Conservation (phyloP, 2,888 invertebrate genomes). For the Aleiodes alternator region DNA sequence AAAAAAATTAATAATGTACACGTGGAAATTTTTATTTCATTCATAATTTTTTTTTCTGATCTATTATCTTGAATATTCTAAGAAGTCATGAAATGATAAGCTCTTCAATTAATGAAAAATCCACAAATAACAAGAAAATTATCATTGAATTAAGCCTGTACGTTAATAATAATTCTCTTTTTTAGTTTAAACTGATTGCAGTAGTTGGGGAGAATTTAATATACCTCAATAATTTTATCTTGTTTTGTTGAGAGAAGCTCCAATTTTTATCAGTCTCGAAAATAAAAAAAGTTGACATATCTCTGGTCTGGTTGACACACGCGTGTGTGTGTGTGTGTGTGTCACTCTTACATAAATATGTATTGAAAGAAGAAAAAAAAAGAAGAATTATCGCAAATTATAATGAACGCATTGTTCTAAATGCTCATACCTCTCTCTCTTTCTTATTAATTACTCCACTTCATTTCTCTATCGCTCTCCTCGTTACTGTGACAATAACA, state of each 20-base stretch:
- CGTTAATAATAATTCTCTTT: too few species aligned
- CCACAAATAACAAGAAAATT: too few species aligned
- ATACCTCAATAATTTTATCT: conserved; percentile 29
- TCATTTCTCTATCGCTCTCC: neutral
- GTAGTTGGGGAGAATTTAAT: conserved; percentile 1
- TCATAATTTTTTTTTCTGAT: too few species aligned
- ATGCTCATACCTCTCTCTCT: neutral
- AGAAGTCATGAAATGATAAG: too few species aligned
- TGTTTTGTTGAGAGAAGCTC: conserved; percentile 21
- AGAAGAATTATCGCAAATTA: conserved; percentile 8
- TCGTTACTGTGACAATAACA: conserved; percentile 8
- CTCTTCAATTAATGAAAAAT: too few species aligned
- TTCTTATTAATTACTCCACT: too few species aligned
- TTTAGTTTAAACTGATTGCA: neutral
- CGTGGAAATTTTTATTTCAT: too few species aligned
- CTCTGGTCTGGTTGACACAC: conserved; percentile 25
- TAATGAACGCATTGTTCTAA: conserved; percentile 22
- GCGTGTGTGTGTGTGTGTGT: neutral
- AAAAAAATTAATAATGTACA: too few species aligned
- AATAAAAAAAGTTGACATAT: neutral
- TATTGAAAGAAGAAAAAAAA: neutral
- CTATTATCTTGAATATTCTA: too few species aligned
- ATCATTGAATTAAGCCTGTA: too few species aligned
- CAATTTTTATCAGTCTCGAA: conserved; percentile 7
- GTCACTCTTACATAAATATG: conserved; percentile 20